Evolutionary conservation across 2,888 invertebrate genomes (phyloP).

Genomic region (Trilocha varians): DNA sequence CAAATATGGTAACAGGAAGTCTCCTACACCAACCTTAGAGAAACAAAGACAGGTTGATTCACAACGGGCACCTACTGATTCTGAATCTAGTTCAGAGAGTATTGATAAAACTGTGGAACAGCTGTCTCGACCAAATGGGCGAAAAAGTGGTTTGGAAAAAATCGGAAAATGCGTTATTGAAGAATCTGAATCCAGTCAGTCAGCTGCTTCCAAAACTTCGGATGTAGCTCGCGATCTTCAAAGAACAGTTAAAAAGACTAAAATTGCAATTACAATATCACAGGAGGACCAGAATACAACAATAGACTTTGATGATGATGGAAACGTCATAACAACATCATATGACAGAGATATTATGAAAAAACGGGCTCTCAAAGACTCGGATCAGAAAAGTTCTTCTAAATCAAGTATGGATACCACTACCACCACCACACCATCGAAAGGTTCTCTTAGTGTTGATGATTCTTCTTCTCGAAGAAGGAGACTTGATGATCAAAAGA

Average conservation of each 20-base stretch:
- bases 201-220: constrained; percentile 67
- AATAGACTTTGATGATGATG: constrained; percentile 67
- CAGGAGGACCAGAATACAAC: constrained; percentile 70
- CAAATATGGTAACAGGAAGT: constrained; percentile 51
- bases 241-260: constrained; percentile 64
- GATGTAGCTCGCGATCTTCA: constrained; percentile 61
- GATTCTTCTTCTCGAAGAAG: constrained; percentile 63
- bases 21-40: constrained; percentile 75
- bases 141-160: constrained; percentile 58
- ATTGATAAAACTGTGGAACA: constrained; percentile 66
- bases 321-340: constrained; percentile 62
- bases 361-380: constrained; percentile 57
- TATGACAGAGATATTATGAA: constrained; percentile 57
- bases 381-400: constrained; percentile 68
- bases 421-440: constrained; percentile 63
- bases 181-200: constrained; percentile 75
- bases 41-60: constrained; percentile 75
- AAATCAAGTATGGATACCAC: constrained; percentile 75
- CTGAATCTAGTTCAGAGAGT: constrained; percentile 74
- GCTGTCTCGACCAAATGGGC: constrained; percentile 56
- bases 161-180: constrained; percentile 63
- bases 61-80: constrained; percentile 71
- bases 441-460: constrained; percentile 67
- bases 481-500: constrained; percentile 65
- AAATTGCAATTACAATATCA: constrained; percentile 69